Percentiles rank a stretch among this genome's conserved stretches.
Conservation (phyloP, 2,888 invertebrate genomes). For the Silvanus unidentatus region DNA sequence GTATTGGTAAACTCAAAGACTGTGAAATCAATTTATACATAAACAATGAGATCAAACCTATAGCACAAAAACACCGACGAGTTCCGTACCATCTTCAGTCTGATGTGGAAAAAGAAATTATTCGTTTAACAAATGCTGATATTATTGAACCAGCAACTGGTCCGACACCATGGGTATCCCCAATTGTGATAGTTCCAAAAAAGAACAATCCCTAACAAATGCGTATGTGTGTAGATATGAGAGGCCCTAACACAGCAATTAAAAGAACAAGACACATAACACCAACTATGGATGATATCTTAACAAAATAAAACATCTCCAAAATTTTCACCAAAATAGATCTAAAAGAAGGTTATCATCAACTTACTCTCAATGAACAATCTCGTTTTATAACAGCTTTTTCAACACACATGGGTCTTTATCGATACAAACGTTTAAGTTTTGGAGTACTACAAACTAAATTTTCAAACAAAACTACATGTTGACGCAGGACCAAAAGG, state of each 20-base stretch:
- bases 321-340: slow-evolving; percentile 32
- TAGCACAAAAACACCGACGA: slow-evolving; percentile 17
- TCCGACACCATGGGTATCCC: slow-evolving; percentile 21
- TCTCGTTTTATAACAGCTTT: slow-evolving; percentile 39
- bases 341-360: slow-evolving; percentile 37
- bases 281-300: slow-evolving; percentile 21
- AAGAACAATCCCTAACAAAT: slow-evolving; percentile 9
- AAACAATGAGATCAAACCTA: slow-evolving; percentile 11
- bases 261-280: slow-evolving; percentile 19
- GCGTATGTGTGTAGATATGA: slow-evolving; percentile 17
- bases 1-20: slow-evolving; percentile 23
- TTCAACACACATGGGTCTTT: slow-evolving; percentile 35
- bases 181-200: slow-evolving; percentile 22
- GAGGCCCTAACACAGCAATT: slow-evolving; percentile 21
- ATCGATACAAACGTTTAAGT: slow-evolving; percentile 37
- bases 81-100: slow-evolving; percentile 17
- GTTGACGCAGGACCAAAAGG: too few relatives aligned
- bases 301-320: slow-evolving; percentile 15
- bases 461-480: too few relatives aligned
- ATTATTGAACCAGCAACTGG: slow-evolving; percentile 18
- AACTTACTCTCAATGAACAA: slow-evolving; percentile 31
- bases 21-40: slow-evolving; percentile 16
- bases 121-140: slow-evolving; percentile 12
- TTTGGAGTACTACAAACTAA: too few relatives aligned
- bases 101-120: slow-evolving; percentile 15